Evolutionary conservation across 2,888 invertebrate species (phyloP).

Genomic region (Zygaena filipendulae): DNA sequence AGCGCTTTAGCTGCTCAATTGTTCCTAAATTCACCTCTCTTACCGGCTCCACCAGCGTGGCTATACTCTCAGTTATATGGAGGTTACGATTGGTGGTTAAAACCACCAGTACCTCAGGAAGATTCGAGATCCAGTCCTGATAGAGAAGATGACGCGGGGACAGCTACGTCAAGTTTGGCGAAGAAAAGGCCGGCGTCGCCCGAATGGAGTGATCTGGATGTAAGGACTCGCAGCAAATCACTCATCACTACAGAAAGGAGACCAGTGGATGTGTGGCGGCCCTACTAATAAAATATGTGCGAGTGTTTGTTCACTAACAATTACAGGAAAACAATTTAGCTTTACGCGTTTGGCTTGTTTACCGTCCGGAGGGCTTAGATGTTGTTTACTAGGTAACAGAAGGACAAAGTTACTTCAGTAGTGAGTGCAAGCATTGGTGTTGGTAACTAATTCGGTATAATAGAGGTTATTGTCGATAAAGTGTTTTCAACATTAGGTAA

Average conservation of each 20-base stretch:
- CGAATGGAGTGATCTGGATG: conserved; percentile 53
- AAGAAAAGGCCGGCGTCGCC: conserved; percentile 68
- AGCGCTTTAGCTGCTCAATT: conserved; percentile 73
- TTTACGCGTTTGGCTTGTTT: conserved; percentile 25
- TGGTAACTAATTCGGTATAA: conserved; percentile 34
- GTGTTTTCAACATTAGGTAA: conserved; percentile 57
- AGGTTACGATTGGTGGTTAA: conserved; percentile 76
- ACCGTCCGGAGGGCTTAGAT: conserved; percentile 36
- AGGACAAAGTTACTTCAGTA: too few relatives aligned
- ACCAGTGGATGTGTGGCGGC: conserved; percentile 82
- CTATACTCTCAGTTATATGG: conserved; percentile 81
- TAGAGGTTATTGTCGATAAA: conserved; percentile 47
- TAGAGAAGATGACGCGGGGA: conserved; percentile 46
- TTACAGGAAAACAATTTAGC: conserved; percentile 19
- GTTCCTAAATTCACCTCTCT: conserved; percentile 78
- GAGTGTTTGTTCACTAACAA: conserved; percentile 13
- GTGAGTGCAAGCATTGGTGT: too few relatives aligned
- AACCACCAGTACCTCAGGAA: conserved; percentile 51
- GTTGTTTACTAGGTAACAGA: conserved; percentile 14
- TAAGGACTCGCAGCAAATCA: conserved; percentile 52
- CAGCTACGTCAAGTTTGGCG: conserved; percentile 42
- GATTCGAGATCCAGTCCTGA: conserved; percentile 54
- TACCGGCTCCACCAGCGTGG: conserved; percentile 83
- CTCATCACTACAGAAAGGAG: conserved; percentile 51
- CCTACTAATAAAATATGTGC: conserved; percentile 66